These are phyloP conservation scores for Lacanobia wlatinum DNA, from an alignment of 2,888 invertebrate genomes.

Conservation along the genomic window DNA sequence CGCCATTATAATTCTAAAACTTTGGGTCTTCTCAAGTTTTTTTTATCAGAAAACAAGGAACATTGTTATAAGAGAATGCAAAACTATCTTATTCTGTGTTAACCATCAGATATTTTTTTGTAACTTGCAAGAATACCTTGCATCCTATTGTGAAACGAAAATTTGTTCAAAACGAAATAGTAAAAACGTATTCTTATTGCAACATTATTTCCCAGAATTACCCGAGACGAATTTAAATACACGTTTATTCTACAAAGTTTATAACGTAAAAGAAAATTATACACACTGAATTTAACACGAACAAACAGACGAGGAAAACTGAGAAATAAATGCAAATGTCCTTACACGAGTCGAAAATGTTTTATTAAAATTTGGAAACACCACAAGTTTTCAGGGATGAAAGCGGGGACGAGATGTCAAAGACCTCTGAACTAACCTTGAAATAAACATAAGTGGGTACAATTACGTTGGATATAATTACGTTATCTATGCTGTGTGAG, in stretches of 20 bases:
- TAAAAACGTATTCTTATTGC: neutral
- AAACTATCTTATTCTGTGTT: too few relatives aligned
- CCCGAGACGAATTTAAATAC: neutral
- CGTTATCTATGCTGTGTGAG: neutral
- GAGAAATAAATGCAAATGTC: slow-evolving; percentile 48
- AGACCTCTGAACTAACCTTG: slow-evolving; percentile 43
- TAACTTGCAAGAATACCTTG: too few relatives aligned
- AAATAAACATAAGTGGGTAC: slow-evolving; percentile 24
- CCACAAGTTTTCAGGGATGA: slow-evolving; percentile 46
- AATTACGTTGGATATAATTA: neutral
- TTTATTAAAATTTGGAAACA: slow-evolving; percentile 50
- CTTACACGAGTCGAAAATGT: slow-evolving; percentile 31
- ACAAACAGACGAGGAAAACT: slow-evolving; percentile 4
- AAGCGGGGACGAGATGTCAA: slow-evolving; percentile 39
- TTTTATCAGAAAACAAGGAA: too few relatives aligned
- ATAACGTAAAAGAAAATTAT: slow-evolving; percentile 40
- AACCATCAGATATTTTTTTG: too few relatives aligned
- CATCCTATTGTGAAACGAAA: too few relatives aligned
- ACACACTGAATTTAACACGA: slow-evolving; percentile 29
- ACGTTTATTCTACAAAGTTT: neutral
- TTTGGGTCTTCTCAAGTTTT: too few relatives aligned
- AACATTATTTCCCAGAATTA: neutral
- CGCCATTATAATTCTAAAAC: too few relatives aligned
- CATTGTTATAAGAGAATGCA: too few relatives aligned
- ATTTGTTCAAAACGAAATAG: neutral